phyloP scores from a whole-genome alignment of 2,113 vertebrate species.

The Eretmochelys imbricata region DNA sequence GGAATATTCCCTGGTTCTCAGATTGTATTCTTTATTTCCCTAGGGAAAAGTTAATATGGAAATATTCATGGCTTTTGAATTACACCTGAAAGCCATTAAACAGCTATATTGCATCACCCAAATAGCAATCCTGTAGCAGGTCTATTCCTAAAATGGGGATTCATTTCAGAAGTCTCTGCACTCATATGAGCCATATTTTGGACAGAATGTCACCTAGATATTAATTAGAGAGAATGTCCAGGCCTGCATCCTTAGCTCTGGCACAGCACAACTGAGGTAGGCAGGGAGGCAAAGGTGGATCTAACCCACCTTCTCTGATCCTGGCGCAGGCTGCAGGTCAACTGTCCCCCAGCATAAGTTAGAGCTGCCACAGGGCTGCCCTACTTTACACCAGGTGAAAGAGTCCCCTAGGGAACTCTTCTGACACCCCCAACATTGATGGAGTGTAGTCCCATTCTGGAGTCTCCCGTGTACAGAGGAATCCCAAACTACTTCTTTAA shows the following conservation, averaged over 20 bases:
- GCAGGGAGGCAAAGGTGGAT: background rate
- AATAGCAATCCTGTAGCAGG: slow-evolving; percentile 10
- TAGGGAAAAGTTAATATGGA: slow-evolving; percentile 40
- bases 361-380: background rate
- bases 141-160: slow-evolving; percentile 35
- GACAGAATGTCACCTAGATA: background rate
- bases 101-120: background rate
- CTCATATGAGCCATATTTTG: background rate
- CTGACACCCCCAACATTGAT: background rate
- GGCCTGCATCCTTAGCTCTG: background rate
- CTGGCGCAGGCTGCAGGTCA: background rate
- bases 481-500: background rate
- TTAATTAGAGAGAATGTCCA: background rate
- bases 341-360: background rate
- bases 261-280: background rate
- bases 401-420: background rate
- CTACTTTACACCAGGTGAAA: background rate
- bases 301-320: background rate
- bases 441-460: background rate
- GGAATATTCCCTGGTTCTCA: slow-evolving; percentile 35
- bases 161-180: slow-evolving; percentile 11
- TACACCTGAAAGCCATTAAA: slow-evolving; percentile 51
- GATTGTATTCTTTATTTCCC: slow-evolving; percentile 53
- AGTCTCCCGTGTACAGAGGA: background rate
- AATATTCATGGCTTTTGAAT: slow-evolving; percentile 51